phyloP scores from a whole-genome alignment of 1,140 invertebrate species.

The Metaphire vulgaris region DNA sequence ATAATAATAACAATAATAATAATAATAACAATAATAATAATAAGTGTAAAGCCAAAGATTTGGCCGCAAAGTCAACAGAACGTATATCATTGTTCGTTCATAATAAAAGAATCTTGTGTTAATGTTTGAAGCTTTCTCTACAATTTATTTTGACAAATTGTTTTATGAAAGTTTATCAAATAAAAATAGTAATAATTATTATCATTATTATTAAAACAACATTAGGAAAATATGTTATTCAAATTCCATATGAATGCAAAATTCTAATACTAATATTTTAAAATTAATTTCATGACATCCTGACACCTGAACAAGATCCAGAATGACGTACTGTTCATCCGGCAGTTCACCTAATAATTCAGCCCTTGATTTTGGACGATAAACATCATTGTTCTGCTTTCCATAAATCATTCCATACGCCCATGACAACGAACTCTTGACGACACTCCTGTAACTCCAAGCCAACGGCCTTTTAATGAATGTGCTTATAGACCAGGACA shows the following conservation, averaged over 20 bases:
- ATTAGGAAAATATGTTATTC: not conserved
- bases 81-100: too few species aligned
- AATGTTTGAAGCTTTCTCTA: not conserved
- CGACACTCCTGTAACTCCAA: slow-evolving; percentile 19
- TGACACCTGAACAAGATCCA: slow-evolving; percentile 15
- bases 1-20: too few species aligned
- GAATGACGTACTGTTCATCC: slow-evolving; percentile 18
- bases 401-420: slow-evolving; percentile 4
- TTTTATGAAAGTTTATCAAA: too few species aligned
- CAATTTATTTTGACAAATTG: not conserved
- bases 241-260: not conserved
- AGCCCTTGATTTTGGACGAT: not conserved
- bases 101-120: not conserved
- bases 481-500: slow-evolving; percentile 14
- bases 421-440: slow-evolving; percentile 13
- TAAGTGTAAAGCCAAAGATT: too few species aligned
- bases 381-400: not conserved
- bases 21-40: too few species aligned
- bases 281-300: too few species aligned
- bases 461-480: slow-evolving; percentile 11
- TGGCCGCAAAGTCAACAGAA: too few species aligned
- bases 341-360: not conserved
- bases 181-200: too few species aligned
- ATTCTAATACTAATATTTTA: not conserved
- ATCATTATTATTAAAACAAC: not conserved